Percentiles rank a stretch among this genome's conserved stretches.
These are phyloP conservation scores for Bursaphelenchus okinawaensis DNA, from an alignment of 2,888 invertebrate species.

Conservation along the genomic window DNA sequence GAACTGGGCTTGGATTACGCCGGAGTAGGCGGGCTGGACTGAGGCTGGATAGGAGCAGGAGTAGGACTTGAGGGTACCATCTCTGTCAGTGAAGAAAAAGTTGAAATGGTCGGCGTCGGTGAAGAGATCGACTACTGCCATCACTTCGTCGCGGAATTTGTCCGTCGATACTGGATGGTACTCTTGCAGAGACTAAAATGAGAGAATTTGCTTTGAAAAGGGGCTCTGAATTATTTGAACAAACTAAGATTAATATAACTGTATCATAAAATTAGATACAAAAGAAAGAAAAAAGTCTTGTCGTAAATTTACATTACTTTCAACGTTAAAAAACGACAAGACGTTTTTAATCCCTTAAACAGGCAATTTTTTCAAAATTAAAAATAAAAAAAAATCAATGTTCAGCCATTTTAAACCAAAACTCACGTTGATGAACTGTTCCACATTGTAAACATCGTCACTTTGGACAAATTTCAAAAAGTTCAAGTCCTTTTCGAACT, in stretches of 20 bases:
- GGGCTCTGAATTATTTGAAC: too few relatives aligned
- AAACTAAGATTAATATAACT: not conserved
- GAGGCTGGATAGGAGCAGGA: constrained; percentile 54
- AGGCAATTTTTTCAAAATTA: not conserved
- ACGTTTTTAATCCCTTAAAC: too few relatives aligned
- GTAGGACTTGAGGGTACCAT: constrained; percentile 57
- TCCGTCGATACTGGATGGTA: constrained; percentile 37
- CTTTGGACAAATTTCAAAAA: constrained; percentile 54
- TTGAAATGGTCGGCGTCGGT: constrained; percentile 55
- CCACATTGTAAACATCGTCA: constrained; percentile 56
- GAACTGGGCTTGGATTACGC: constrained; percentile 53
- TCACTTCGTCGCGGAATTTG: constrained; percentile 39
- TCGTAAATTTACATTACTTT: too few relatives aligned
- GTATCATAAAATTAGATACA: not conserved
- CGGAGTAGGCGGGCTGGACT: constrained; percentile 57
- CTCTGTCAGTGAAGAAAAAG: constrained; percentile 57
- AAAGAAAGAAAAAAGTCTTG: not conserved
- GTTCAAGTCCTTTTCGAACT: constrained; percentile 52
- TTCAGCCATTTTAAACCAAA: constrained; percentile 1
- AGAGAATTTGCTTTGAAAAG: not conserved
- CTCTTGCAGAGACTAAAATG: constrained; percentile 27
- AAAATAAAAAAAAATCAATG: not conserved
- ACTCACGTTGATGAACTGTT: constrained; percentile 52
- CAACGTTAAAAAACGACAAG: too few relatives aligned
- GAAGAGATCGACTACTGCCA: constrained; percentile 43